Evolutionary conservation across 2,888 invertebrate genomes (phyloP).

Genomic region (Heliconius aoede): DNA sequence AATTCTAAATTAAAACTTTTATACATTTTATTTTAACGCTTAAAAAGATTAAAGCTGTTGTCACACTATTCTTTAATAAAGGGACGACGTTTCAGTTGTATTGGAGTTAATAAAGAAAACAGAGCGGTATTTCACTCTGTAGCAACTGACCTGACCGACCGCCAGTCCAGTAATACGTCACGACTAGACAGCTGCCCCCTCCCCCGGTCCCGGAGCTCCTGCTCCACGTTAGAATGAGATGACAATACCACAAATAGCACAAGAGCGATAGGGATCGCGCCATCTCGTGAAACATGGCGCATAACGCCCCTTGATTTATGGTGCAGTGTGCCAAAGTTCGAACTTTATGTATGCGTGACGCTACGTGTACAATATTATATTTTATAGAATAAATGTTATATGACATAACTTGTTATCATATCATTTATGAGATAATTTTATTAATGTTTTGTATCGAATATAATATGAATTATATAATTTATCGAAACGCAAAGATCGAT

Average conservation of each 20-base stretch:
- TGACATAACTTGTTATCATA: conserved; percentile 39
- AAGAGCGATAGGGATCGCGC: conserved; percentile 72
- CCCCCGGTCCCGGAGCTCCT: conserved; percentile 69
- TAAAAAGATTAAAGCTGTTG: conserved; percentile 44
- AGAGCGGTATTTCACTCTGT: conserved; percentile 56
- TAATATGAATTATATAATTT: conserved; percentile 34
- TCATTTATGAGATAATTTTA: conserved; percentile 40
- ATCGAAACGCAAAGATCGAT: conserved; percentile 46
- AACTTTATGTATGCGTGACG: conserved; percentile 78
- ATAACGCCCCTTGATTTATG: conserved; percentile 85
- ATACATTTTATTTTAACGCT: conserved; percentile 44
- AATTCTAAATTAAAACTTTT: conserved; percentile 68
- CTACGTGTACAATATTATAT: conserved; percentile 50
- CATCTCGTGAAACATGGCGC: conserved; percentile 83
- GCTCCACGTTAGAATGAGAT: conserved; percentile 73
- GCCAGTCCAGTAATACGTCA: conserved; percentile 81
- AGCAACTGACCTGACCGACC: conserved; percentile 73
- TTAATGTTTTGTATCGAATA: conserved; percentile 27
- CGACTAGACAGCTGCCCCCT: conserved; percentile 80
- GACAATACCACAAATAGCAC: conserved; percentile 61
- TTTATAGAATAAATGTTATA: conserved; percentile 45
- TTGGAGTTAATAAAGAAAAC: conserved; percentile 54
- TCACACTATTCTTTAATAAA: conserved; percentile 45
- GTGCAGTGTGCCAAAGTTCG: conserved; percentile 80
- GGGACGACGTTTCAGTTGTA: conserved; percentile 42